phyloP scores from a whole-genome alignment of 2,888 invertebrate genomes.

The Drosophila limbata region DNA sequence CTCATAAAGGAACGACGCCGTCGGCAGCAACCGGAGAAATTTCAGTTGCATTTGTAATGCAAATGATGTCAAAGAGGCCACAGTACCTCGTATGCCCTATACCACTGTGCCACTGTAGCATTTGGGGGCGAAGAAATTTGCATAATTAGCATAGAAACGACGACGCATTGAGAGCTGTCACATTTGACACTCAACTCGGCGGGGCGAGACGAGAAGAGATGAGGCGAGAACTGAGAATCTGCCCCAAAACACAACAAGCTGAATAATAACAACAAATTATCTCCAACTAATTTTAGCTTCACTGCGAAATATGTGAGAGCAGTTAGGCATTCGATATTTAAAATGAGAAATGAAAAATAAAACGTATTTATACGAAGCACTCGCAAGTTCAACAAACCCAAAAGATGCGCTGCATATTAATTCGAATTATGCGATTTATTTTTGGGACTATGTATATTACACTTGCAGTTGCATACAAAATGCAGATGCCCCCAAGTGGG shows the following conservation, averaged over 20 bases:
- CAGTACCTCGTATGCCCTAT: constrained; percentile 2
- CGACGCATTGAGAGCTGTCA: constrained; percentile 71
- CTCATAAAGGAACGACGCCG: constrained; percentile 22
- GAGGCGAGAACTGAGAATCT: constrained; percentile 5
- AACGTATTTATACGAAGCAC: constrained; percentile 34
- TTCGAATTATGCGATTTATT: constrained; percentile 72
- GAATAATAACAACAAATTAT: constrained; percentile 57
- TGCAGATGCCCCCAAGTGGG: constrained; percentile 19
- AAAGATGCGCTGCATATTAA: constrained; percentile 54
- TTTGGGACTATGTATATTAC: constrained; percentile 39
- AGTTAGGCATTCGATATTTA: constrained; percentile 36
- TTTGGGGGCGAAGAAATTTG: constrained; percentile 48
- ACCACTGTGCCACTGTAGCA: neutral
- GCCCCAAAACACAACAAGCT: constrained; percentile 23
- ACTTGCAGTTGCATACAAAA: constrained; percentile 9
- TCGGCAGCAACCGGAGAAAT: constrained; percentile 31
- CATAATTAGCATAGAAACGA: constrained; percentile 71
- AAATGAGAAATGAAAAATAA: constrained; percentile 45
- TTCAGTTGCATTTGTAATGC: constrained; percentile 61
- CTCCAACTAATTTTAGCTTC: constrained; percentile 67
- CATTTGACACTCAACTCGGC: constrained; percentile 60
- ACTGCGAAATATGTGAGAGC: constrained; percentile 27
- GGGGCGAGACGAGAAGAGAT: constrained; percentile 14
- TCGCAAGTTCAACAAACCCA: constrained; percentile 71
- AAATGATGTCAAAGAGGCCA: constrained; percentile 55